Evolutionary conservation across 2,797 vertebrate genomes (phyloP).

Genomic region (Hapalemur alaotrensis): DNA sequence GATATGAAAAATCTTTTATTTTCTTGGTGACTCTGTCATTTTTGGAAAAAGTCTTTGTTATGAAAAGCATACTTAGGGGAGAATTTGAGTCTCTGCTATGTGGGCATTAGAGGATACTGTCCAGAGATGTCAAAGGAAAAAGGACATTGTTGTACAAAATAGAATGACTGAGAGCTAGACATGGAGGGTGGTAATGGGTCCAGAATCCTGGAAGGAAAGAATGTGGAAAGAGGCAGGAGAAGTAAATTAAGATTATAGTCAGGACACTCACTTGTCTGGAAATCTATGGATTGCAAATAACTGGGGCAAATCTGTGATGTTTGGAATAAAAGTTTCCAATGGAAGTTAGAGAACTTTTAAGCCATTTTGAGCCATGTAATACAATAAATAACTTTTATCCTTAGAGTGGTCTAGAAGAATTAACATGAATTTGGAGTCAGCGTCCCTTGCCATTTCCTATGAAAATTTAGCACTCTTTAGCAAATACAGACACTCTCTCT

Average conservation of each 20-base stretch:
- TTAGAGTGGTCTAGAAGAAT: background rate
- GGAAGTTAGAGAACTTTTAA: background rate
- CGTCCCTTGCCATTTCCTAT: background rate
- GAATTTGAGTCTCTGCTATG: background rate
- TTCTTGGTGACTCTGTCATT: background rate
- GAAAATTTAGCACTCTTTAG: background rate
- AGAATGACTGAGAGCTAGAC: background rate
- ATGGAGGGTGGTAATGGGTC: background rate
- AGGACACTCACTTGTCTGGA: background rate
- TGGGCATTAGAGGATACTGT: background rate
- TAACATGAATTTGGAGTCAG: background rate
- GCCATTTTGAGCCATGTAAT: background rate
- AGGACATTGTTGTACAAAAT: background rate
- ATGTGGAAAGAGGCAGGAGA: background rate
- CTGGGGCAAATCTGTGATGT: background rate
- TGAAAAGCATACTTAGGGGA: background rate
- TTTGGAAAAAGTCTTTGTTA: background rate
- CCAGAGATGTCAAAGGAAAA: background rate
- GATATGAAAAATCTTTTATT: background rate
- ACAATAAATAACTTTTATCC: background rate
- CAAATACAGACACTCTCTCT: background rate
- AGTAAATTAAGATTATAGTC: background rate
- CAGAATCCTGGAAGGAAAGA: background rate
- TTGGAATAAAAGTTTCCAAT: background rate
- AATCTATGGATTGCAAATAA: background rate